These are phyloP conservation scores for Xiphophorus couchianus DNA, from an alignment of 2,113 vertebrate genomes.

Conservation along the genomic window DNA sequence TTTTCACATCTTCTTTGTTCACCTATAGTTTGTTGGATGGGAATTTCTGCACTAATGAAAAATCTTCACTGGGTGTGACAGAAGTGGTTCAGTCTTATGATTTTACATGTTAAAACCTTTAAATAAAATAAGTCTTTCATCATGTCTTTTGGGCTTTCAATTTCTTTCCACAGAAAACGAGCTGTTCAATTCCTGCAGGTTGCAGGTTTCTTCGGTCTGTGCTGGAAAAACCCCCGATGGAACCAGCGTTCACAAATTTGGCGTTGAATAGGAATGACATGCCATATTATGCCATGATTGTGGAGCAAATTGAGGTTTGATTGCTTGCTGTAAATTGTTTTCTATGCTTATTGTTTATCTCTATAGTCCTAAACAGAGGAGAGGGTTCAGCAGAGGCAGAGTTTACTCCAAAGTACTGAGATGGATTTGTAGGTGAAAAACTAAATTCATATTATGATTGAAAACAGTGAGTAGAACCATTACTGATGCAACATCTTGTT, in stretches of 20 bases:
- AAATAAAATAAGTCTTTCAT: constrained; percentile 57
- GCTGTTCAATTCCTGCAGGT: constrained; percentile 36
- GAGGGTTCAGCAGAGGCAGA: constrained; percentile 3
- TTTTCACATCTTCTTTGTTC: not conserved
- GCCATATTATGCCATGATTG: constrained; percentile 14
- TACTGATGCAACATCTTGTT: too few relatives aligned
- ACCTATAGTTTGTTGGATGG: not conserved
- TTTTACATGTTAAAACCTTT: not conserved
- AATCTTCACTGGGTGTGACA: constrained; percentile 6
- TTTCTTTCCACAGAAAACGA: constrained; percentile 7
- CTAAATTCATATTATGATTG: too few relatives aligned
- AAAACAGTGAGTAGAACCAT: too few relatives aligned
- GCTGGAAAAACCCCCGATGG: constrained; percentile 29
- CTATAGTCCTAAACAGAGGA: constrained; percentile 17
- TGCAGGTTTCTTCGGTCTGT: constrained; percentile 38
- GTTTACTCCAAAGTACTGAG: not conserved
- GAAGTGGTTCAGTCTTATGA: constrained; percentile 19
- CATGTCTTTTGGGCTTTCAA: not conserved
- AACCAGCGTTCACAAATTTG: constrained; percentile 19
- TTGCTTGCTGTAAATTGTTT: constrained; percentile 34
- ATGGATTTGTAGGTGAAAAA: not conserved
- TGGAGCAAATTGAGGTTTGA: constrained; percentile 48
- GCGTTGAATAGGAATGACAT: constrained; percentile 14
- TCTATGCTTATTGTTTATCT: constrained; percentile 23
- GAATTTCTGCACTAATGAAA: not conserved